Evolutionary conservation across 2,113 vertebrate species (phyloP).

Genomic region (Brachyhypopomus occidentalis): DNA sequence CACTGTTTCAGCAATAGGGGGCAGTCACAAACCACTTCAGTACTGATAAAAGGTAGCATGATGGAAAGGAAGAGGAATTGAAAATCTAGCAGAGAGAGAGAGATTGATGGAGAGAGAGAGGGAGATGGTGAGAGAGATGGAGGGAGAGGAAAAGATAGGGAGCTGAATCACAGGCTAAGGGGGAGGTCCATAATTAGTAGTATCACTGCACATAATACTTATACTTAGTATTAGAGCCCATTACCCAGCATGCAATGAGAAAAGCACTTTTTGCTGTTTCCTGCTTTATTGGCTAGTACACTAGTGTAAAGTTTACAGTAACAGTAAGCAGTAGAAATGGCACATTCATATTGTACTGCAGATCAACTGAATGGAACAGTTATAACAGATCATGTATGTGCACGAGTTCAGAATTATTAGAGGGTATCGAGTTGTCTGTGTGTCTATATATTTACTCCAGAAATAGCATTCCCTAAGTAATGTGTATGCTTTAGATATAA

Average conservation of each 20-base stretch:
- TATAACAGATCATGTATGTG: not conserved
- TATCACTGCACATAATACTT: constrained; percentile 26
- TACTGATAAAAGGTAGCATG: not conserved
- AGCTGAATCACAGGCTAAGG: constrained; percentile 34
- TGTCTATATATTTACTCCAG: not conserved
- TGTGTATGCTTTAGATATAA: constrained; percentile 3
- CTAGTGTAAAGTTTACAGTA: not conserved
- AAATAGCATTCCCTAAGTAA: constrained; percentile 14
- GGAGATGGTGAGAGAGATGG: not conserved
- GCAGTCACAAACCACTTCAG: constrained; percentile 32
- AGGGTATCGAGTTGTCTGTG: not conserved
- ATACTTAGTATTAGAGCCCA: constrained; percentile 10
- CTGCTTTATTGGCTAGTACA: not conserved
- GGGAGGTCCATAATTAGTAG: constrained; percentile 35
- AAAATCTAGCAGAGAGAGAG: not conserved
- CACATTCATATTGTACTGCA: not conserved
- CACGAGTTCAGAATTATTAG: constrained; percentile 6
- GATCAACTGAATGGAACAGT: not conserved
- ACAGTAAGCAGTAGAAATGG: not conserved
- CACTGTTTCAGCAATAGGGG: constrained; percentile 44
- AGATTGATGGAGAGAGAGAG: not conserved
- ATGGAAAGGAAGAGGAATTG: not conserved
- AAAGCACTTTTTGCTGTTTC: not conserved
- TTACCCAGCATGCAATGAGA: constrained; percentile 27
- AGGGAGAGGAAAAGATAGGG: not conserved